phyloP scores from a whole-genome alignment of 2,888 invertebrate genomes.

The Pherbina coryleti region DNA sequence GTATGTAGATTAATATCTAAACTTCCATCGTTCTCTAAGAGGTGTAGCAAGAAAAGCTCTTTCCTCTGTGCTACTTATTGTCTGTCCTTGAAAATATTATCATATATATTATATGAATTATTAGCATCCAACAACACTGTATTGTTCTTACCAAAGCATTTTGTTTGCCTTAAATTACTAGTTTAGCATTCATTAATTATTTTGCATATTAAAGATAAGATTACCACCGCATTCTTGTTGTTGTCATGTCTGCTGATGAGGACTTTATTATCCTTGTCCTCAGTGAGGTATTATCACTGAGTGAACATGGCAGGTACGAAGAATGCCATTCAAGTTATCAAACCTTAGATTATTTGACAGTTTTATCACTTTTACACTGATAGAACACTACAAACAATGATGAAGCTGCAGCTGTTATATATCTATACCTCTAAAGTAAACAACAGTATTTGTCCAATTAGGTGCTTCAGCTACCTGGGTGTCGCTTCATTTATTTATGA shows the following conservation, averaged over 20 bases:
- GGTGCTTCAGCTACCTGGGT: no score
- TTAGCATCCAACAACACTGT: not conserved
- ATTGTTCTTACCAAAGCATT: not conserved
- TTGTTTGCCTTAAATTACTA: not conserved
- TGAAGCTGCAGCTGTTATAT: no score
- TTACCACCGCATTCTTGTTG: not conserved
- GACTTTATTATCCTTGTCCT: not conserved
- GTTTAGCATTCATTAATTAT: constrained; percentile 13
- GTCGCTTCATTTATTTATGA: no score
- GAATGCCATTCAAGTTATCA: no score
- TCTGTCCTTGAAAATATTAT: constrained; percentile 6
- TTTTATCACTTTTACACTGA: no score
- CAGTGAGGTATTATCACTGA: not conserved
- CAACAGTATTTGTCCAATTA: no score
- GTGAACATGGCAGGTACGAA: not conserved
- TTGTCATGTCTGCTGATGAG: not conserved
- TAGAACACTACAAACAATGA: no score
- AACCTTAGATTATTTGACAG: no score
- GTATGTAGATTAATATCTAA: no score
- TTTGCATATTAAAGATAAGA: constrained; percentile 17
- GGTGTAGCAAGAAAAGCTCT: no score
- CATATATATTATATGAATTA: not conserved
- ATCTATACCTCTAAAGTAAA: no score
- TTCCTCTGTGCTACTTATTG: not conserved
- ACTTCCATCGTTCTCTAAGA: no score